Base-by-base conservation (phyloP, 2,888 invertebrate species). In the Meghimatium bilineatum region DNA sequence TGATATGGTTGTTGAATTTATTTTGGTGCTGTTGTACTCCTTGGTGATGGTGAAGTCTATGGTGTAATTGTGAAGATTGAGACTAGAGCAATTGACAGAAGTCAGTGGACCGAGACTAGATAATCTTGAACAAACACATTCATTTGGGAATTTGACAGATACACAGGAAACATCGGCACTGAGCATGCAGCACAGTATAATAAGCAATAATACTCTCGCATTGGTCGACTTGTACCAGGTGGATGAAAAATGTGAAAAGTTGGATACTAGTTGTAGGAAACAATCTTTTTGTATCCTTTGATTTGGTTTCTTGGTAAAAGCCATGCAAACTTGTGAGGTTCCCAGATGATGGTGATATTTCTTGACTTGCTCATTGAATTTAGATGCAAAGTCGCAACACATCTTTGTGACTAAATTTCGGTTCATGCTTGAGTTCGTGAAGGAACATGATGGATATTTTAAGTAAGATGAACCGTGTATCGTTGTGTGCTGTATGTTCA, bases 1-100 rank as follows among this genome's bases (percentile, higher is more conserved):
- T 44, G 87, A 78, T 66, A n/a, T 66, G n/a, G 81, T 79, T 23
- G 71, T 74, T n/a, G 84, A 44, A 74, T 52, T 52, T 10, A 77
- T 49, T 34, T 52, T 76, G 38, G 87, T 80, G 32, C 2, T 32
- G 76, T 85, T 87, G 8, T 56, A 34, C 0, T 63, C 66, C 29
- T 44, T 38, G 5, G 32, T 23, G 5, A 14, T 49, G 14, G 26
- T 52, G n/a, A 38, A 26, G 32, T 49, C 20, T 66, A 67, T 26
- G 26, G 29, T 34, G 29, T 38, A 26, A 34, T 82, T 66, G 26
- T 26, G 20, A 56, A 82, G 6, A 44, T 5, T 82, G 80, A 8
- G 86, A 29, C 66, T 86, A 72, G 71, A 89, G 80, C 79, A 85
- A 49, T 69, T 75, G 44, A 82, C 32, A 14, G 82, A 72, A 10